phyloP scores from a whole-genome alignment of 2,113 vertebrate genomes.

The Xiphophorus hellerii region DNA sequence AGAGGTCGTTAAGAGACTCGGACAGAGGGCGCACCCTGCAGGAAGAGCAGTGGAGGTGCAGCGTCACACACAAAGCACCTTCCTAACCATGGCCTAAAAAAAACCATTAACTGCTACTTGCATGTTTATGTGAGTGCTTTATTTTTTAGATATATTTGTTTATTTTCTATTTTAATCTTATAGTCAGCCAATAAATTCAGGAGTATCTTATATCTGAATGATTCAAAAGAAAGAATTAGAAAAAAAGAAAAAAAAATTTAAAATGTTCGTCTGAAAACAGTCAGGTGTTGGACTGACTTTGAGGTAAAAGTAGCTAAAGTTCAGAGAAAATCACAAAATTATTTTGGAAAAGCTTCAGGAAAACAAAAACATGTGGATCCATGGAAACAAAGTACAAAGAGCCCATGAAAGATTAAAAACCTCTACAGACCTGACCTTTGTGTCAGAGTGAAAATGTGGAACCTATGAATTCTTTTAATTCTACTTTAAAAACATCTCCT shows the following conservation, averaged over 20 bases:
- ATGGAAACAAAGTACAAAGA: too few relatives aligned
- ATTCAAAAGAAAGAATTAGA: too few relatives aligned
- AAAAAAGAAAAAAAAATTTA: too few relatives aligned
- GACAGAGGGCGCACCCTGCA: slow-evolving; percentile 83
- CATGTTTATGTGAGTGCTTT: not conserved
- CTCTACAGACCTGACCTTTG: too few relatives aligned
- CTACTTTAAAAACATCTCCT: too few relatives aligned
- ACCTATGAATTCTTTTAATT: too few relatives aligned
- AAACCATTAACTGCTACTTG: not conserved
- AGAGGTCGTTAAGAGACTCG: slow-evolving; percentile 83
- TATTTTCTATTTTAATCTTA: too few relatives aligned
- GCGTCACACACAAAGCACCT: not conserved
- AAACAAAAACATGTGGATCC: not conserved
- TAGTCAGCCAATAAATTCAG: not conserved
- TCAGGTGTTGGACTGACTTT: not conserved
- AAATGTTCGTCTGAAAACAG: not conserved
- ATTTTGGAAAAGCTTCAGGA: not conserved
- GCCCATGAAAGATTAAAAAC: too few relatives aligned
- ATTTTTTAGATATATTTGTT: not conserved
- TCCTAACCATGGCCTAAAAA: not conserved
- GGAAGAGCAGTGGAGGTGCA: slow-evolving; percentile 46
- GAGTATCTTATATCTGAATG: not conserved
- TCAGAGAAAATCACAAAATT: not conserved
- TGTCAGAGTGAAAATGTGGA: too few relatives aligned
- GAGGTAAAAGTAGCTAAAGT: not conserved